Evolutionary conservation across 1,140 invertebrate genomes (phyloP), one percentile per base, ranked within the genome.

Genomic region (Drosophila repleta): DNA sequence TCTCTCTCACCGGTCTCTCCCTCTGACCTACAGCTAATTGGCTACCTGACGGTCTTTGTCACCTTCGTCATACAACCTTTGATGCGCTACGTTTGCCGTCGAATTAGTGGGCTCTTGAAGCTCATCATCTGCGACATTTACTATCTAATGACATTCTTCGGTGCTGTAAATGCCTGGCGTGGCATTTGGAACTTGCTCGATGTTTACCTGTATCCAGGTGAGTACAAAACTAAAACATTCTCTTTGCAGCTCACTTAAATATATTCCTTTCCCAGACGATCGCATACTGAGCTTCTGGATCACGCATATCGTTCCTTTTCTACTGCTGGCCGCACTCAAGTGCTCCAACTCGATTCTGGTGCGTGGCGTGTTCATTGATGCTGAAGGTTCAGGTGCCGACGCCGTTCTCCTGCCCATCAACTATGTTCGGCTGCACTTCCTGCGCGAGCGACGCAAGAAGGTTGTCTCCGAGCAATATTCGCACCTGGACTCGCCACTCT

Each of bases 141-240:
- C 91, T 94, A 96, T 32, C 92, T 97, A 35, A 92, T 96, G 49
- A 95, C 95, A 32, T 96, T 97, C 83, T 88, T 96, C 56, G 96
- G 96, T 4, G 96, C 96, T 1, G 95, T 97, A 24, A 97, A 97
- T 91, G 95, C 97, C 0, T 97, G 97, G 97, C 93, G 96, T 48
- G 96, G 96, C 5, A 94, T 97, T 29, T 97, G 97, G 97, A 95
- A 94, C 63, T 80, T 96, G 17, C 93, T 97, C 1, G 95, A 97
- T 88, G 92, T 96, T n/a, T 97, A 96, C 91, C 93, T 97, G 45
- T 93, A 96, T 52, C 96, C 96, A 92, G 93, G 95, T 95, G 89
- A 75, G 1, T 43, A 52, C 35, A 7, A 3, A n/a, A 17, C 0
- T 8, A 13, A 1, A 17, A 11, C 10, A 17, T 24, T 2, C 0